Conservation (phyloP, 2,113 vertebrate species). For the Jacana jacana region DNA sequence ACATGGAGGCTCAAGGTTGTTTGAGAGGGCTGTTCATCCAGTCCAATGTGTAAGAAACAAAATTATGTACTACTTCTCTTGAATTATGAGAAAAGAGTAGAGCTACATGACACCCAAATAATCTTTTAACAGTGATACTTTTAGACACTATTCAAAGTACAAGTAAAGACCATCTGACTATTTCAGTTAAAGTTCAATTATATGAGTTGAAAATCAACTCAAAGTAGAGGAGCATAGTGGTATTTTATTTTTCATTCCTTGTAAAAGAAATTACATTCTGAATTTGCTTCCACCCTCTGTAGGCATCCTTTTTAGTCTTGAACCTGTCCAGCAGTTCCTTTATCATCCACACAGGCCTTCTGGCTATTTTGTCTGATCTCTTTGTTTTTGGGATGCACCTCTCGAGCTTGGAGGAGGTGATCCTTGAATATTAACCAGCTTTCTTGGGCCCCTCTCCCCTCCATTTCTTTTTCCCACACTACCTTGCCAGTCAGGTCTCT, state of each 20-base stretch:
- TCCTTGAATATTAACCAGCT: too few relatives aligned
- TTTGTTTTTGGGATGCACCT: too few relatives aligned
- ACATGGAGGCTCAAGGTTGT: background rate
- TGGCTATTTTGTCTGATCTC: too few relatives aligned
- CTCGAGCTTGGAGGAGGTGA: too few relatives aligned
- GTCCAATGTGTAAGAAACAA: background rate
- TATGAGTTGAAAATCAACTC: constrained; percentile 12
- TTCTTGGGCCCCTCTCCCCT: too few relatives aligned
- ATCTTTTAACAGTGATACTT: background rate
- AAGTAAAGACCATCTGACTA: background rate
- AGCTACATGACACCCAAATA: background rate
- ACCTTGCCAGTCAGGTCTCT: too few relatives aligned
- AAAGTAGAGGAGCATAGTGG: background rate
- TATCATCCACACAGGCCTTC: too few relatives aligned
- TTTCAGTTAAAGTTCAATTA: constrained; percentile 32
- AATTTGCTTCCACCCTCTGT: too few relatives aligned
- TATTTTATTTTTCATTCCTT: background rate
- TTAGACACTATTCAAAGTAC: constrained; percentile 24
- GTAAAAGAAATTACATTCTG: background rate
- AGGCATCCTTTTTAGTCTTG: too few relatives aligned
- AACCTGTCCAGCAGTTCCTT: too few relatives aligned
- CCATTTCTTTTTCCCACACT: too few relatives aligned
- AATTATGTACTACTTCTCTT: background rate
- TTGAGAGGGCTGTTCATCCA: background rate
- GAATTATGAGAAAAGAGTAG: background rate